phyloP scores from a whole-genome alignment of 2,113 vertebrate species.

The Cryptomyrus ogoouensis region DNA sequence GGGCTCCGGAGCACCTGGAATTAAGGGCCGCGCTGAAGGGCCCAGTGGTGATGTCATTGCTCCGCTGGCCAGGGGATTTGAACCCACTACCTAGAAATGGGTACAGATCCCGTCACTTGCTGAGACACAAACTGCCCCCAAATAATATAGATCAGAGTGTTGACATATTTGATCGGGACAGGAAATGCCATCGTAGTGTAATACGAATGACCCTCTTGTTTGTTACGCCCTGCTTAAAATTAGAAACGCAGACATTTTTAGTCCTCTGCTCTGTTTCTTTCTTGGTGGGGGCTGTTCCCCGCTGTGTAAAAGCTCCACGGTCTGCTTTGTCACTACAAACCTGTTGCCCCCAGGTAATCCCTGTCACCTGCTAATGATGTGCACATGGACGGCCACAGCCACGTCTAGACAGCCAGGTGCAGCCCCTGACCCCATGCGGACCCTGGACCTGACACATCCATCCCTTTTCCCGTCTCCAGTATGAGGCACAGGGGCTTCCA shows the following conservation, averaged over 20 bases:
- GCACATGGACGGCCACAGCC: neutral
- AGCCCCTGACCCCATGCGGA: neutral
- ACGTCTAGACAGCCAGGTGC: constrained; percentile 3
- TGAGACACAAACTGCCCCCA: neutral
- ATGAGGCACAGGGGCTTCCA: neutral
- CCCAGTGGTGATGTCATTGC: neutral
- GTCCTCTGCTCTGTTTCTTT: neutral
- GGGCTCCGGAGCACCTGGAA: no score
- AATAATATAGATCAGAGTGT: neutral
- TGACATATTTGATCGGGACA: neutral
- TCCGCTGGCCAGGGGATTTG: neutral
- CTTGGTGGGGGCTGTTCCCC: neutral
- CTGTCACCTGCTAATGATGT: neutral
- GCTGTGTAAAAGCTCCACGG: neutral
- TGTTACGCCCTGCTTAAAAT: neutral
- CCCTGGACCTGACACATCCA: neutral
- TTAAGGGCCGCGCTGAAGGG: no score
- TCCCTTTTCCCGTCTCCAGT: neutral
- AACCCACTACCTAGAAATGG: neutral
- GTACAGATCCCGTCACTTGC: neutral
- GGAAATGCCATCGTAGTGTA: neutral
- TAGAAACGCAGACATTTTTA: neutral
- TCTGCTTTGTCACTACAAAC: neutral
- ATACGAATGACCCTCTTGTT: neutral
- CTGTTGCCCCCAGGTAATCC: neutral